Evolutionary conservation across 2,888 invertebrate species (phyloP).

Genomic region (Hemaris fuciformis): DNA sequence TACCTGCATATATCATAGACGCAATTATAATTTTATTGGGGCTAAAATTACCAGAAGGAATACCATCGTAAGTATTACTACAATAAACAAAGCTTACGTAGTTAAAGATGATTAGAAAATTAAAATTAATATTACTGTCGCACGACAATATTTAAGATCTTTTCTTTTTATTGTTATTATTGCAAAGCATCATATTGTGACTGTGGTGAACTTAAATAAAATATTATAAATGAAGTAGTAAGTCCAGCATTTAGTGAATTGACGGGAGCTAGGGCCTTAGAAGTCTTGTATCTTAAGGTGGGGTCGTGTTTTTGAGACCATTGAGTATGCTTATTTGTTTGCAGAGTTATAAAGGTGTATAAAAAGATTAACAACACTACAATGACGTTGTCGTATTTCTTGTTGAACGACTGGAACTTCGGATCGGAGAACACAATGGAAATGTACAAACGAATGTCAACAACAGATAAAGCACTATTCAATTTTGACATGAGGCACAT

Average conservation of each 20-base stretch:
- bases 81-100: too few species aligned
- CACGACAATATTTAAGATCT: too few species aligned
- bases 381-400: constrained; percentile 15
- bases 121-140: too few species aligned
- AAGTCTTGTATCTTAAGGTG: too few species aligned
- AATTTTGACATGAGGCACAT: constrained; percentile 24
- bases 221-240: too few species aligned
- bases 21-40: not conserved
- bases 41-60: constrained; percentile 6
- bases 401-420: constrained; percentile 18
- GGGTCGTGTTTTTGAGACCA: not conserved
- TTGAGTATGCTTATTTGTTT: constrained; percentile 9
- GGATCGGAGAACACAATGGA: constrained; percentile 12
- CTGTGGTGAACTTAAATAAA: too few species aligned
- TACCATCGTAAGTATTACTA: constrained; percentile 7
- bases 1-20: constrained; percentile 25
- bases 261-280: too few species aligned
- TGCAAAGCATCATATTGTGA: too few species aligned
- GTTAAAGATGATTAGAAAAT: too few species aligned
- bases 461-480: constrained; percentile 24
- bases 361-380: constrained; percentile 21
- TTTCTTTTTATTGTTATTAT: too few species aligned
- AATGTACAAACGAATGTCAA: constrained; percentile 16
- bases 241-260: too few species aligned
- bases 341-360: constrained; percentile 23